Conservation (phyloP, 2,888 invertebrate species). For the Microchrysa polita region DNA sequence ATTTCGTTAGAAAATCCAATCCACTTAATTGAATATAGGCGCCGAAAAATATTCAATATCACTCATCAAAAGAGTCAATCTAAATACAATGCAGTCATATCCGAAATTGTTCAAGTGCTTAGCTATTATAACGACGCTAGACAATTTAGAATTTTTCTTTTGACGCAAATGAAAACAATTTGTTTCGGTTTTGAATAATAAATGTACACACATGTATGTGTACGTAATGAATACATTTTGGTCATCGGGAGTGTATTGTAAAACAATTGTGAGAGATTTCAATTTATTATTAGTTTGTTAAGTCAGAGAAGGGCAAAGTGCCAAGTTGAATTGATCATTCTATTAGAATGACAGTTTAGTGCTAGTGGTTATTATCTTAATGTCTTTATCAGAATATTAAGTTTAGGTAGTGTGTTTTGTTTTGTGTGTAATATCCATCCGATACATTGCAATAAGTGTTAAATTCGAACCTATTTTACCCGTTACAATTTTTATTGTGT, state of each 20-base stretch:
- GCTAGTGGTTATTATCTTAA: not conserved
- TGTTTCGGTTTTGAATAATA: not conserved
- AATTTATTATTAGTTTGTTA: constrained; percentile 20
- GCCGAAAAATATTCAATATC: not conserved
- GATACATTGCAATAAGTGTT: no score
- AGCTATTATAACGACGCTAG: not conserved
- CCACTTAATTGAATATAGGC: not conserved
- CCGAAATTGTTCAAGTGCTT: not conserved
- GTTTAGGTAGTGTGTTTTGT: no score
- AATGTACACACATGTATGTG: no score
- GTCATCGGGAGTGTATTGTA: not conserved
- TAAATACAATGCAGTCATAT: not conserved
- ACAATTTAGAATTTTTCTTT: not conserved
- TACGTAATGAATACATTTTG: no score
- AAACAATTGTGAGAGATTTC: constrained; percentile 6
- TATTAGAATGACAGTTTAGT: not conserved
- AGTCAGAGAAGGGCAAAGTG: constrained; percentile 25
- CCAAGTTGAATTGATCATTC: constrained; percentile 31
- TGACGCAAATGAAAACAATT: constrained; percentile 5
- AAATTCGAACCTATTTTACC: no score
- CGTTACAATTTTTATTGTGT: no score
- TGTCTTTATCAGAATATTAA: constrained; percentile 24
- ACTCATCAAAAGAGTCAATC: not conserved
- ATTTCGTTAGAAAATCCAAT: not conserved
- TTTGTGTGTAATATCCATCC: no score